phyloP scores from a whole-genome alignment of 2,113 vertebrate species.

The Micromys minutus region DNA sequence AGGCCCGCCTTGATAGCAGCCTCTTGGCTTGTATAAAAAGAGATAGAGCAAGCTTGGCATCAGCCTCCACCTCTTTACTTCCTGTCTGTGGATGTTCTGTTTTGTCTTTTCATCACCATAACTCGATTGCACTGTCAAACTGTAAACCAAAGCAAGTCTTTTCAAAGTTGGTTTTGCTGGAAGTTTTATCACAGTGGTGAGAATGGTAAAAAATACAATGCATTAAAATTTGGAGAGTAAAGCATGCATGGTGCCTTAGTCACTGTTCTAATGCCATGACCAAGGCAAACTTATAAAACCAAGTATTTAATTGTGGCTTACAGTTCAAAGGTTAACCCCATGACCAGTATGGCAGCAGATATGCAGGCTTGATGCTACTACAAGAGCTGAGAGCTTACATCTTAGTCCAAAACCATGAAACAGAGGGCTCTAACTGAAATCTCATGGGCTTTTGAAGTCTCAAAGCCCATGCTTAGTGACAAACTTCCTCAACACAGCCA shows the following conservation, averaged over 20 bases:
- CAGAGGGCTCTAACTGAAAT: neutral
- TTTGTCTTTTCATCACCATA: neutral
- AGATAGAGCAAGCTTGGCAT: neutral
- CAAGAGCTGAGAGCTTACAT: neutral
- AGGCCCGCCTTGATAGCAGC: no score
- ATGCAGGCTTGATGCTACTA: neutral
- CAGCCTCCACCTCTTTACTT: no score
- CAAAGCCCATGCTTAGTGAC: neutral
- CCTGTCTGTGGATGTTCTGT: neutral
- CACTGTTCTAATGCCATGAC: neutral
- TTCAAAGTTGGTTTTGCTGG: neutral
- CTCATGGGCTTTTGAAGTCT: neutral
- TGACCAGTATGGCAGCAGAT: neutral
- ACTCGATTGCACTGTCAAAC: neutral
- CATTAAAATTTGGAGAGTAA: neutral
- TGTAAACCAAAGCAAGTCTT: neutral
- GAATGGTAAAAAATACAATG: neutral
- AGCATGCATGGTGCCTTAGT: neutral
- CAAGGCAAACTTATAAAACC: neutral
- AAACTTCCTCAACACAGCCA: neutral
- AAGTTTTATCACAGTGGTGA: neutral
- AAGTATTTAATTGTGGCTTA: neutral
- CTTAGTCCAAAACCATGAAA: neutral
- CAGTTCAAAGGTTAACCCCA: neutral
- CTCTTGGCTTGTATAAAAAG: no score